These are phyloP conservation scores for Aplysina aerophoba DNA, from an alignment of 37 sponge, comb jelly and placozoan species.

Conservation along the genomic window DNA sequence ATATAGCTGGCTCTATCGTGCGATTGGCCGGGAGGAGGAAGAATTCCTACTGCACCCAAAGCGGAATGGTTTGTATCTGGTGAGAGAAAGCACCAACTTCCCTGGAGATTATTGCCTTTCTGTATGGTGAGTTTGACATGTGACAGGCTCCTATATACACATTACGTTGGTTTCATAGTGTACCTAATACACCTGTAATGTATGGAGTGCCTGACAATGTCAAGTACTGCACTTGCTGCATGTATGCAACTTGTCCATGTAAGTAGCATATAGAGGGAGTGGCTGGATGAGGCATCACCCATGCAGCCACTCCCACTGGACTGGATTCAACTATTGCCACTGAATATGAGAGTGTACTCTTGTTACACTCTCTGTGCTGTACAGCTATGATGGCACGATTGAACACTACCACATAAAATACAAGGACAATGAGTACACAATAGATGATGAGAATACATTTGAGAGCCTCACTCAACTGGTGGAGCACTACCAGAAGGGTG, in stretches of 20 bases:
- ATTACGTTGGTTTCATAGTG: slow-evolving; percentile 10
- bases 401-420: slow-evolving; percentile 65
- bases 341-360: no score
- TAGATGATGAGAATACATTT: slow-evolving; percentile 94
- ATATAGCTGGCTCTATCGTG: slow-evolving; percentile 67
- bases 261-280: no score
- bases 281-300: no score
- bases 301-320: no score
- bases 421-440: slow-evolving; percentile 77
- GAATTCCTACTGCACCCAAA: slow-evolving; percentile 44
- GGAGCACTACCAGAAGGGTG: slow-evolving; percentile 75
- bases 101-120: slow-evolving; percentile 65
- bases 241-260: no score
- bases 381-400: slow-evolving; percentile 7
- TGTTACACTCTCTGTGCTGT: no score
- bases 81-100: slow-evolving; percentile 61
- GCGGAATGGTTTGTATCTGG: slow-evolving; percentile 55
- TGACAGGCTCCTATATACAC: not conserved
- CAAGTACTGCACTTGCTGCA: no score
- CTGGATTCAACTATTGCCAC: no score
- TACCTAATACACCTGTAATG: no score
- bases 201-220: no score
- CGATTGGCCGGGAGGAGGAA: slow-evolving; percentile 44
- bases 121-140: slow-evolving; percentile 47
- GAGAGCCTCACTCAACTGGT: slow-evolving; percentile 89